These are phyloP conservation scores for Echinometra lucunter DNA, from an alignment of 53 echinoderm and acorn worm species.

Conservation along the genomic window DNA sequence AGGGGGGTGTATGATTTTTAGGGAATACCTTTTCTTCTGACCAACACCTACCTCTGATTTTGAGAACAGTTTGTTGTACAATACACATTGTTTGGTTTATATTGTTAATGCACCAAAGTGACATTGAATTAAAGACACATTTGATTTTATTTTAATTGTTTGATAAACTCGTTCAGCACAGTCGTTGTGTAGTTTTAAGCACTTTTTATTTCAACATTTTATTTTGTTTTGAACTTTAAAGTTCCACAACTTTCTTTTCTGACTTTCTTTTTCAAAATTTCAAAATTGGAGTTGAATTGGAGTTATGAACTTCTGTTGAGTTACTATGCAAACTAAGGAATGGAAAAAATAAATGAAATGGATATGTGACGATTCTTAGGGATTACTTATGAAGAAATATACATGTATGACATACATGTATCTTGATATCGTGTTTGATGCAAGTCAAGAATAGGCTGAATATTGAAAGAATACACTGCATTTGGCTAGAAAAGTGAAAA, in stretches of 20 bases:
- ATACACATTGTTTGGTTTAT: not conserved
- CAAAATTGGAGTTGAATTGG: too few species aligned
- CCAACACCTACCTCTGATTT: not conserved
- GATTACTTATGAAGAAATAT: not conserved
- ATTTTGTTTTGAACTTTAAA: constrained; percentile 36
- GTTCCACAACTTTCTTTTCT: not conserved
- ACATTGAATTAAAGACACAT: not conserved
- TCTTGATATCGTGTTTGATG: not conserved
- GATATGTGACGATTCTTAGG: not conserved
- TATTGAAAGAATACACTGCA: too few species aligned
- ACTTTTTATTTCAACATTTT: constrained; percentile 6
- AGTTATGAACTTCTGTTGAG: not conserved
- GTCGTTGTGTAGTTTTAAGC: not conserved
- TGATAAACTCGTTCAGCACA: constrained; percentile 5
- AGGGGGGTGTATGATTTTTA: too few species aligned
- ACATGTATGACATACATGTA: not conserved
- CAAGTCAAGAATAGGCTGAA: too few species aligned
- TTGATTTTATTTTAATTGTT: not conserved
- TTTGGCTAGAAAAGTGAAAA: not conserved
- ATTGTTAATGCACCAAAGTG: constrained; percentile 18
- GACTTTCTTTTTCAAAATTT: not conserved
- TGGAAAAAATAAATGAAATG: not conserved
- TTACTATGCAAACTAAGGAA: not conserved
- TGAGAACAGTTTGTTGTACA: constrained; percentile 12
- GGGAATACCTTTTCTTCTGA: not conserved